Evolutionary conservation across 2,888 invertebrate genomes (phyloP).

Genomic region (Lithophane leautieri): DNA sequence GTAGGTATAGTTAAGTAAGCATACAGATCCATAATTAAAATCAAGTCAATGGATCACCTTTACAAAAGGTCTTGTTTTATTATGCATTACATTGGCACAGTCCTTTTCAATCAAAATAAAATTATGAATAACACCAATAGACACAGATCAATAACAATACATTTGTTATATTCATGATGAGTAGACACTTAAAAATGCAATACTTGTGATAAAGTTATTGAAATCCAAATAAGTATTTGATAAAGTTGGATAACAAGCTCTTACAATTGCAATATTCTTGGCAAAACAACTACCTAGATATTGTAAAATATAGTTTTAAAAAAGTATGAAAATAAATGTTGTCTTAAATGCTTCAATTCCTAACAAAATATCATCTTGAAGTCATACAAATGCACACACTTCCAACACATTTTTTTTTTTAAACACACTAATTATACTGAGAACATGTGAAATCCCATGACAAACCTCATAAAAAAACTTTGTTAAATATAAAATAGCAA

Average conservation of each 20-base stretch:
- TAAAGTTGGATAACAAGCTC: constrained; percentile 21
- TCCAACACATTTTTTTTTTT: not conserved
- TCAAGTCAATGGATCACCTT: constrained; percentile 42
- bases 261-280: constrained; percentile 15
- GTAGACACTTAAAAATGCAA: constrained; percentile 11
- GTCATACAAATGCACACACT: constrained; percentile 27
- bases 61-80: constrained; percentile 46
- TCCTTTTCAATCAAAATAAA: constrained; percentile 41
- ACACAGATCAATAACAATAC: constrained; percentile 27
- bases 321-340: constrained; percentile 19
- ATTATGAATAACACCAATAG: constrained; percentile 18
- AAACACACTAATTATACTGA: constrained; percentile 6
- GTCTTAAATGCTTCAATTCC: constrained; percentile 26
- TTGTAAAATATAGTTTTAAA: not conserved
- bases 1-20: constrained; percentile 3
- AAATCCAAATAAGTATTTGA: constrained; percentile 14
- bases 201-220: constrained; percentile 16
- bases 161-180: constrained; percentile 3
- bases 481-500: constrained; percentile 18
- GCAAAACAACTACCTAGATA: constrained; percentile 9
- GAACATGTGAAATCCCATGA: constrained; percentile 31
- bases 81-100: constrained; percentile 57
- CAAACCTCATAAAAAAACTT: constrained; percentile 15
- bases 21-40: constrained; percentile 42
- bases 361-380: constrained; percentile 12